A percentile compares a stretch with the other conserved stretches of the same genome.
Evolutionary conservation across 2,888 invertebrate genomes (phyloP).

Genomic region (Drosophila acutilabella): DNA sequence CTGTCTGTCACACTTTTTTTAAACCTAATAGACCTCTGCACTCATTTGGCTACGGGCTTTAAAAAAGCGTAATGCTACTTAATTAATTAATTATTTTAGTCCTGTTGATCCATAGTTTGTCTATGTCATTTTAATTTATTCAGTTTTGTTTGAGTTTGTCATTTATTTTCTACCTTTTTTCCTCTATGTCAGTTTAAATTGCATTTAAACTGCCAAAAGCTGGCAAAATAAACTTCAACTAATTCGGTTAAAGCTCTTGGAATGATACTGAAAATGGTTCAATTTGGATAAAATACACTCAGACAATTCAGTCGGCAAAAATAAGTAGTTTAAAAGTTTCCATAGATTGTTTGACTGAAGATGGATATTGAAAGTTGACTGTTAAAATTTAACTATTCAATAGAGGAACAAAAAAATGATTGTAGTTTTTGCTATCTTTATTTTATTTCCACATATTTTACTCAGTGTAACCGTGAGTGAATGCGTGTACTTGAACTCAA

Average conservation of each 20-base stretch:
- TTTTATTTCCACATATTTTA: not conserved
- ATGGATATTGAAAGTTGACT: no score
- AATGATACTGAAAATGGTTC: conserved; percentile 6
- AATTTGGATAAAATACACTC: conserved; percentile 9
- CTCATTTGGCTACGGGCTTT: no score
- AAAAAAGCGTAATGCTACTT: not conserved
- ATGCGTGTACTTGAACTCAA: conserved; percentile 14
- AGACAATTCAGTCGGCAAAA: not conserved
- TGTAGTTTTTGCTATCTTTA: not conserved
- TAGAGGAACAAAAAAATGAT: not conserved
- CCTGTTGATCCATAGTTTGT: not conserved
- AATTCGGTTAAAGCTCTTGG: conserved; percentile 24
- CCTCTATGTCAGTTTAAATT: not conserved
- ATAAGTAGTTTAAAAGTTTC: not conserved
- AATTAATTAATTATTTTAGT: not conserved
- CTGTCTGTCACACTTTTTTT: no score
- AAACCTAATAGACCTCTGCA: no score
- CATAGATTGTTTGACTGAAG: no score
- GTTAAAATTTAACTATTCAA: not conserved
- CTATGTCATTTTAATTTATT: not conserved
- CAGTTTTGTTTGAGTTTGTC: not conserved
- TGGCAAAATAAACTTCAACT: conserved; percentile 11
- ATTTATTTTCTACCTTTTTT: not conserved
- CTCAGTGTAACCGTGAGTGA: conserved; percentile 7
- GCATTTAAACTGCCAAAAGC: conserved; percentile 2